Percentiles rank a stretch among this genome's conserved stretches.
Conservation (phyloP, 2,888 invertebrate genomes). For the Philopedon plagiatum region DNA sequence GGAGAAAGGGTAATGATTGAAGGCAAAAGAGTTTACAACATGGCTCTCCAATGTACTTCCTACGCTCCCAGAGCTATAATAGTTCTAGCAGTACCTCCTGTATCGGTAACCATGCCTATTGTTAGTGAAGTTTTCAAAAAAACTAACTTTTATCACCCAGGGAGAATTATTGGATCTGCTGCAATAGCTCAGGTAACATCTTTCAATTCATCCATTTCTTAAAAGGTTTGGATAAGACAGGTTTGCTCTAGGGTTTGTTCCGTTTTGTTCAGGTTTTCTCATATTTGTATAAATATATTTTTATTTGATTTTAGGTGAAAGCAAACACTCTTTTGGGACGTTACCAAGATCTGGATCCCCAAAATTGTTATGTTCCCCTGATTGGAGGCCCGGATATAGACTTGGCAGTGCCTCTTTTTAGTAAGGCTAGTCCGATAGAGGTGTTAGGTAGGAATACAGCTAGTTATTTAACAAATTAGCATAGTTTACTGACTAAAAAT, state of each 20-base stretch:
- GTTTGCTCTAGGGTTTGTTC: no score
- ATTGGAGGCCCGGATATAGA: conserved; percentile 77
- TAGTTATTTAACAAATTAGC: no score
- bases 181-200: conserved; percentile 61
- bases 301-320: conserved; percentile 67
- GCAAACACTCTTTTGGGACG: conserved; percentile 76
- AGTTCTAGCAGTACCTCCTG: conserved; percentile 71
- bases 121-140: conserved; percentile 68
- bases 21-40: conserved; percentile 59
- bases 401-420: conserved; percentile 77
- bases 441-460: conserved; percentile 64
- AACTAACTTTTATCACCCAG: conserved; percentile 66
- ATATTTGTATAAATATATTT: no score
- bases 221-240: no score
- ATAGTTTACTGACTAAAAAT: no score
- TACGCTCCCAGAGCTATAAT: conserved; percentile 73
- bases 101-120: conserved; percentile 73
- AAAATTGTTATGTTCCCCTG: conserved; percentile 75
- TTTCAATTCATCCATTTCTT: no score
- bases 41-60: conserved; percentile 70
- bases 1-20: conserved; percentile 60
- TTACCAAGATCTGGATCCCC: conserved; percentile 73
- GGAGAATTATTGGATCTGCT: conserved; percentile 64
- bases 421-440: conserved; percentile 71
- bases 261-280: no score